Evolutionary conservation across 1,140 invertebrate genomes (phyloP), one percentile per base, ranked within the genome.

Genomic region (Charaxes varanes): DNA sequence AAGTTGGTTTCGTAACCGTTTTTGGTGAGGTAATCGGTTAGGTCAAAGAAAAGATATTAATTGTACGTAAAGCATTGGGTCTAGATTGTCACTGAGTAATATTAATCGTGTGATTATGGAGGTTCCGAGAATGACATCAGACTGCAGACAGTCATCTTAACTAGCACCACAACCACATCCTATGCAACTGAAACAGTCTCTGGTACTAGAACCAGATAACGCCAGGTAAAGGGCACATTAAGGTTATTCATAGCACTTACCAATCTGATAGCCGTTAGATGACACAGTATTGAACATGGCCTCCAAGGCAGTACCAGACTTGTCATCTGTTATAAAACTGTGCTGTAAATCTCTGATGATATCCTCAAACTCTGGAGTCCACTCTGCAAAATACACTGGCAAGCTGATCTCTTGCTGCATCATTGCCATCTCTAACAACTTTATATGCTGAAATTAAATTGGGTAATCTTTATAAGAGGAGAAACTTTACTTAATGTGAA

Each of bases 331-430:
- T 3, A 76, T 73, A 34, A 79, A 76, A 78, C 86, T 79, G 68
- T 87, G 79, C 6, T 90, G 88, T 1, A 97, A 86, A 66, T 95
- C 92, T 8, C 89, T 72, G 36, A 97, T 88, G 44, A 98, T 93
- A 4, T 86, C 83, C 42, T 92, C 87, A 17, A 98, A 80, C 49
- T 94, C 88, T 2, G 85, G 77, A 37, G 90, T 90, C 87, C 93
- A 92, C 10, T 86, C 67, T 1, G 92, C 88, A 73, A 99, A 97
- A 79, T 98, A 99, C 7, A 99, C 92, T 4, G 97, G 96, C 37
- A 97, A 90, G 12, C 88, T 83, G 7, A 92, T 90, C 57, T 96
- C 92, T 57, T 96, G 91, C 13, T 88, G 85, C 11, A 95, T 70
- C 88, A 98, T 91, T 3, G 90, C 89, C 68, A 91, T 88, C 83